A percentile compares a stretch with the other conserved stretches of the same genome.
Evolutionary conservation across 2,888 invertebrate species (phyloP).

Genomic region (Cataglyphis livida): DNA sequence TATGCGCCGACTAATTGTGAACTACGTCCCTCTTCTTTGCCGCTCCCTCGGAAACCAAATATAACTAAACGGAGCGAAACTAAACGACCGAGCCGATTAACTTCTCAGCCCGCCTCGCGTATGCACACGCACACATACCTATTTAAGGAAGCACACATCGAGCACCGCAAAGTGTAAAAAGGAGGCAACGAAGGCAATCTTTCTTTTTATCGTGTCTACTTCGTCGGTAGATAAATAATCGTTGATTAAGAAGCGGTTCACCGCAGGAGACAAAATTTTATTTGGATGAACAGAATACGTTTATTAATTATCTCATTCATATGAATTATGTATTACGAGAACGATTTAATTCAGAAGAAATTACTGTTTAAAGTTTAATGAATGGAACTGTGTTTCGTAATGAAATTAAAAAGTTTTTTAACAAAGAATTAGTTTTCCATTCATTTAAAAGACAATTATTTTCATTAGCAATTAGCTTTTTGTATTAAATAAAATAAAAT

Average conservation of each 20-base stretch:
- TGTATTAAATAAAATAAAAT: neutral
- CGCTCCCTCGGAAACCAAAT: conserved; percentile 82
- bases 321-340: conserved; percentile 26
- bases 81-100: conserved; percentile 83
- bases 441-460: neutral
- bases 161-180: conserved; percentile 2
- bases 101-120: conserved; percentile 70
- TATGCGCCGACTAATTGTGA: conserved; percentile 85
- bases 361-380: neutral
- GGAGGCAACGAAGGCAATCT: conserved; percentile 5
- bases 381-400: neutral
- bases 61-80: conserved; percentile 84
- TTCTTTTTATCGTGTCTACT: conserved; percentile 31
- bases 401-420: neutral
- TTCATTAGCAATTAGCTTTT: neutral
- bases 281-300: conserved; percentile 24
- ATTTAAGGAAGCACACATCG: neutral
- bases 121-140: neutral
- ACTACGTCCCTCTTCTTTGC: conserved; percentile 76
- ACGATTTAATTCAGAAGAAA: neutral
- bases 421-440: neutral
- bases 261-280: conserved; percentile 30
- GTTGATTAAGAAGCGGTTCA: conserved; percentile 32
- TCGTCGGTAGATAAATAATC: conserved; percentile 45
- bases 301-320: conserved; percentile 35